Evolutionary conservation across 64 coral and sea anemone genomes (phyloP), one percentile per base, ranked within the genome.

Genomic region (Montipora cactus): DNA sequence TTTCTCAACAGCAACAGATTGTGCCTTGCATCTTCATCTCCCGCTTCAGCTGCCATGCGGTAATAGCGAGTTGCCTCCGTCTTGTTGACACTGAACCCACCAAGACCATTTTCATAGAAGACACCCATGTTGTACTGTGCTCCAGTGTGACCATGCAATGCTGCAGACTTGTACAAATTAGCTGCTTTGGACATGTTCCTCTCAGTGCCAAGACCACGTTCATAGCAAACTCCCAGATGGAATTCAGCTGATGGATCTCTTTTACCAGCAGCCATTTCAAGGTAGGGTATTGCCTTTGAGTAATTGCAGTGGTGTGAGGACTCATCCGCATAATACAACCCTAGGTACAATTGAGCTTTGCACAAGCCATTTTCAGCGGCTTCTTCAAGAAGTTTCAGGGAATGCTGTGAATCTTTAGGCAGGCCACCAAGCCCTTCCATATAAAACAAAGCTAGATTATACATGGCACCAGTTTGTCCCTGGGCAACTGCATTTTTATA

Each of bases 51-150:
- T 19, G 98, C 98, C 95, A 96, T 96, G 22, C 89, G 80, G 37
- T 99, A 99, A 69, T 85, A 96, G 7, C 98, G 77, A 49, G 91
- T 71, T 47, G 98, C 98, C 79, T 96, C 95, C 8, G 19, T 73
- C 70, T 95, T 96, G 87, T 99, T 87, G 4, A 96, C 92, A 22
- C 44, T 28, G 46, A 94, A 84, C 21, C 81, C 98, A 22, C 98
- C 98, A 22, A 96, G 62, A 7, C 98, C 98, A 74, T 99, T 89
- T 23, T 99, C 91, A 50, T 96, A 92, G 81, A 99, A 99, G 80
- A 99, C 92, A 9, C 95, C 98, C 59, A 96, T 55, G 70, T 99
- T 99, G 48, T 94, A 96, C 88, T 99, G 98, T 4, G 98, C 98
- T 10, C 92, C 81, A 8, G 91, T 90, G 80, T 96, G 95, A 22